Percentiles rank a stretch among this genome's conserved stretches.
phyloP scores from a whole-genome alignment of 2,888 invertebrate species.

The Callimorpha dominula region DNA sequence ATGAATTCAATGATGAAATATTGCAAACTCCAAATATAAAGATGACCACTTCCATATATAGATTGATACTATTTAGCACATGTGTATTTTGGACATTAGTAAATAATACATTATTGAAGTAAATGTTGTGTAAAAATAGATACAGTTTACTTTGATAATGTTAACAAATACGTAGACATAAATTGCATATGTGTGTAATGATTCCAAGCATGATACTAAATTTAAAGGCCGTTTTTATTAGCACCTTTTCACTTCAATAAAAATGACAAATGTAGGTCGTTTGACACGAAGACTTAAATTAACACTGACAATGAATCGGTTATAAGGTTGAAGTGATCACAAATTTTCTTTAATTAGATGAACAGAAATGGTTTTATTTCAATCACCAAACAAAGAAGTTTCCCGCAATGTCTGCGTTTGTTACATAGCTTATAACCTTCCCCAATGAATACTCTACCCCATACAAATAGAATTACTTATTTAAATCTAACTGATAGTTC shows the following conservation, averaged over 20 bases:
- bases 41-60: not conserved
- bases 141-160: not conserved
- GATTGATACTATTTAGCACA: not conserved
- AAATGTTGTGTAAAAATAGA: not conserved
- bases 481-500: too few relatives aligned
- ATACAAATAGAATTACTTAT: too few relatives aligned
- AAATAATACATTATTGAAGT: not conserved
- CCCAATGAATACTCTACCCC: too few relatives aligned
- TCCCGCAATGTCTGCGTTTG: too few relatives aligned
- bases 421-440: too few relatives aligned
- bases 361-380: too few relatives aligned
- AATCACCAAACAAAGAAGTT: too few relatives aligned
- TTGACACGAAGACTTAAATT: not conserved
- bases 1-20: too few relatives aligned
- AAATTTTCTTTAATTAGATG: too few relatives aligned
- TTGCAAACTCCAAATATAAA: not conserved
- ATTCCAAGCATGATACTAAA: conserved; percentile 22
- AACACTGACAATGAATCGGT: not conserved
- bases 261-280: conserved; percentile 5
- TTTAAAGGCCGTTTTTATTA: conserved; percentile 26
- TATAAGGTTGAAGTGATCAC: not conserved
- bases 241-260: conserved; percentile 8
- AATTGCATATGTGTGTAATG: conserved; percentile 4
- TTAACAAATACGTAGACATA: not conserved
- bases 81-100: not conserved